Evolutionary conservation across 2,113 vertebrate species (phyloP).

Genomic region (Cariama cristata): DNA sequence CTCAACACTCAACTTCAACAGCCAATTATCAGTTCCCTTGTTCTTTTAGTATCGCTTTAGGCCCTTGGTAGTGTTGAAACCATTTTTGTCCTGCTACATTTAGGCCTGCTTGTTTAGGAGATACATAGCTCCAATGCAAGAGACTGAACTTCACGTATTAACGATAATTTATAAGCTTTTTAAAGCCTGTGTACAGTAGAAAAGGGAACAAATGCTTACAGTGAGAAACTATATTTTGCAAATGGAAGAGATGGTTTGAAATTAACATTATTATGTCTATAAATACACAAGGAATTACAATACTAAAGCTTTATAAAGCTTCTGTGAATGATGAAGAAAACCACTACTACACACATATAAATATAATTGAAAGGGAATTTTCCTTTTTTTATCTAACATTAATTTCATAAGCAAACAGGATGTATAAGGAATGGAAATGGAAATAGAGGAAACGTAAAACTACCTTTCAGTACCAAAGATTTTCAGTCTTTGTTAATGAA

Average conservation of each 20-base stretch:
- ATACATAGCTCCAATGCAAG: neutral
- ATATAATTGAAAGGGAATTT: neutral
- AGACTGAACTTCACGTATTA: neutral
- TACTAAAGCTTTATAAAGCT: neutral
- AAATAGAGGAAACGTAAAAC: neutral
- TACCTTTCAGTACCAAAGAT: neutral
- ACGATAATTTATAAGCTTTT: neutral
- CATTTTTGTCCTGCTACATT: neutral
- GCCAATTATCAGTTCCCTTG: neutral
- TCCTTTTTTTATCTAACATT: neutral
- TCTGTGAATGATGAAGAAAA: neutral
- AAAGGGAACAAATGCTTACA: neutral
- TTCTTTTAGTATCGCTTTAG: neutral
- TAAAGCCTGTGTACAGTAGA: neutral
- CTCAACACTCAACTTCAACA: neutral
- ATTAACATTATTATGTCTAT: neutral
- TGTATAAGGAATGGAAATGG: neutral
- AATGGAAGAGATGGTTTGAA: neutral
- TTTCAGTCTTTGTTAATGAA: neutral
- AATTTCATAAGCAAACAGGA: neutral
- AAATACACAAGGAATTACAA: neutral
- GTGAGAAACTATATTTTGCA: neutral
- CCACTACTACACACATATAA: neutral
- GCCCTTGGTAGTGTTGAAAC: rapidly evolving
- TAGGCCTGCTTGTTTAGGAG: neutral